phyloP scores from a whole-genome alignment of 2,797 vertebrate species.

The Limnodromus scolopaceus region DNA sequence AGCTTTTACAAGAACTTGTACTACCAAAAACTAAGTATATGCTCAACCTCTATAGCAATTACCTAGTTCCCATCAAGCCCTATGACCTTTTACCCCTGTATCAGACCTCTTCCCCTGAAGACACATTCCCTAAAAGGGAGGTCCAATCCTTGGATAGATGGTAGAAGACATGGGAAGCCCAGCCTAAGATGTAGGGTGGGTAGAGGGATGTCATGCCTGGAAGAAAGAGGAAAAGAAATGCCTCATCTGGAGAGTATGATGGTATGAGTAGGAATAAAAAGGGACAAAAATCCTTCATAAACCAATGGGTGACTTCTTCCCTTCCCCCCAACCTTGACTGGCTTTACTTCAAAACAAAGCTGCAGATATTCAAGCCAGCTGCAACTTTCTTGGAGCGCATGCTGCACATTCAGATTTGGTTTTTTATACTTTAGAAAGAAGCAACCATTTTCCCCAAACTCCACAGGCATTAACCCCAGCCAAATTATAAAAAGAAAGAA shows the following conservation, averaged over 20 bases:
- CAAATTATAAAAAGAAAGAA: neutral
- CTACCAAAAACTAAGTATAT: neutral
- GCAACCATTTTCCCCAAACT: neutral
- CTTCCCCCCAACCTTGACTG: neutral
- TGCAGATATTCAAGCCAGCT: neutral
- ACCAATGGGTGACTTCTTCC: neutral
- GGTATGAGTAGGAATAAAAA: neutral
- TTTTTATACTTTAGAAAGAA: neutral
- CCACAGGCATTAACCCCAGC: neutral
- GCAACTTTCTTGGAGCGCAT: neutral
- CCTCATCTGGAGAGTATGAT: neutral
- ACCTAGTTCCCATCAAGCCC: conserved; percentile 18
- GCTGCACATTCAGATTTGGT: neutral
- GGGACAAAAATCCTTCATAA: neutral
- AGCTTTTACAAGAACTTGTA: neutral
- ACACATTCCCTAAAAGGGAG: conserved; percentile 33
- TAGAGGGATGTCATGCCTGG: conserved; percentile 15
- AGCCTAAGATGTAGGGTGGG: conserved; percentile 37
- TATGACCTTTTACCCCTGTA: neutral
- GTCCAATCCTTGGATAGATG: conserved; percentile 15
- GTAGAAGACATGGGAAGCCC: conserved; percentile 9
- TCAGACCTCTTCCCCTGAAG: conserved; percentile 30
- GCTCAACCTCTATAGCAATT: neutral
- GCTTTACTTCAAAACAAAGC: neutral
- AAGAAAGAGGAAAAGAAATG: conserved; percentile 28